Base-by-base conservation (phyloP, 92 coral and sea anemone species). In the Meandrina meandrites region DNA sequence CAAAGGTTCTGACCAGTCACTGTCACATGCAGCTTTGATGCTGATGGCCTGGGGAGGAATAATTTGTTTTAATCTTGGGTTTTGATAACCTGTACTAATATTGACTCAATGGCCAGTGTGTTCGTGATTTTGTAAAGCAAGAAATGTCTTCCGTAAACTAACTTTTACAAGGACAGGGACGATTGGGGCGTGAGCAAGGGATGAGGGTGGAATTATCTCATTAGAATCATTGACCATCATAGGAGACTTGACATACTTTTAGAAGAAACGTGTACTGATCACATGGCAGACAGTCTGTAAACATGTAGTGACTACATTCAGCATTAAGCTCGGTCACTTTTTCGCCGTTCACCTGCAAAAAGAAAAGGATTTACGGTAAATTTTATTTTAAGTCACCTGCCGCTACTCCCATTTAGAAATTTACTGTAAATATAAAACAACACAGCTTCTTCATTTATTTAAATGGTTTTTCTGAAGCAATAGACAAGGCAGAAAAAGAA, bases 1-100 rank as follows among this genome's bases (percentile, higher is more conserved):
- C 15, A 96, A 84, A 14, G 90, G 74, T 22, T 91, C 94, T 35
- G 98, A 90, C 96, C 93, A 96, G 56, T 90, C 91, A 58, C 98
- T 94, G 68, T 96, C 90, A 73, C 98, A 96, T 9, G 86, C 92
- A 40, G 90, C 88, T 86, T 92, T 95, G 34, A 81, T 88, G 72
- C 98, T 94, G 76, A 93, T 30, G 53, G 93, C 96, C 98, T 96
- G 87, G 47, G 47, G 36, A 42, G 36, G 75, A 19, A 82, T 16
- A 87, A 54, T 45, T 31, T 31, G 35, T 47, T 48, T 45, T 3
- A 62, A 24, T 62, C 30, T 62, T 19, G 24, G 24, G 22, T 13
- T n/a, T n/a, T n/a, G n/a, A n/a, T n/a, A n/a, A n/a, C n/a, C n/a
- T 3, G 64, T 3, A 8, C 24, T 2, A 60, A 58, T 24, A 18